Evolutionary conservation across 2,797 vertebrate genomes (phyloP), one percentile per base, ranked within the genome.

Genomic region (Dromococcyx pavoninus): DNA sequence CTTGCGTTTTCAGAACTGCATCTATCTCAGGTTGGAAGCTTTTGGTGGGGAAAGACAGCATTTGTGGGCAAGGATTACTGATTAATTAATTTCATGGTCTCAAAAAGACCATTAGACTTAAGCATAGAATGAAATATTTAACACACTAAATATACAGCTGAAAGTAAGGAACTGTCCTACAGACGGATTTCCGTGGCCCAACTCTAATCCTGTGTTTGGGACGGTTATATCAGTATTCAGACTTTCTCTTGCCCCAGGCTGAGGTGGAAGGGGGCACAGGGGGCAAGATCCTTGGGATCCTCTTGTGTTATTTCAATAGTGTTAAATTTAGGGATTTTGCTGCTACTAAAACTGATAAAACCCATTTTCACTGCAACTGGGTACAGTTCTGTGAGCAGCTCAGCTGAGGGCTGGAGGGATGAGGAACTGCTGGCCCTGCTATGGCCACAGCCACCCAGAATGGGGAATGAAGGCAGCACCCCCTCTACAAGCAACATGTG

Each of bases 401-500:
- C 32, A 53, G 37, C 69, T 35, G 32, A 78, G 43, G 24, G 24
- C 25, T 18, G 13, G 56, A 54, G 17, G 8, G 17, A 70, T 56
- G n/a, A 62, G 10, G 8, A 78, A n/a, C n/a, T 51, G 43, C 46
- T 67, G 54, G 18, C 3, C 8, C 66, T 76, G 14, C 35, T 61
- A 50, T 13, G 2, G 3, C 13, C 65, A 61, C 17, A 84, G 25
- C 27, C 61, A 43, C 27, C 4, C 1, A 1, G 35, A 41, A 8
- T 0, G 2, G 30, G 15, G 25, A 15, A 27, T 11, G 14, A 50
- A 72, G 28, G 58, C 17, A 61, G 10, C 5, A 7, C 3, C 3
- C 8, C 37, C 13, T 53, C 18, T 30, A n/a, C n/a, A 62, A n/a
- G 0, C 44, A 50, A 1, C 0, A 0, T 15, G 2, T 0, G 8